Conservation (phyloP, 2,888 invertebrate genomes). For the Drosophila anceps region DNA sequence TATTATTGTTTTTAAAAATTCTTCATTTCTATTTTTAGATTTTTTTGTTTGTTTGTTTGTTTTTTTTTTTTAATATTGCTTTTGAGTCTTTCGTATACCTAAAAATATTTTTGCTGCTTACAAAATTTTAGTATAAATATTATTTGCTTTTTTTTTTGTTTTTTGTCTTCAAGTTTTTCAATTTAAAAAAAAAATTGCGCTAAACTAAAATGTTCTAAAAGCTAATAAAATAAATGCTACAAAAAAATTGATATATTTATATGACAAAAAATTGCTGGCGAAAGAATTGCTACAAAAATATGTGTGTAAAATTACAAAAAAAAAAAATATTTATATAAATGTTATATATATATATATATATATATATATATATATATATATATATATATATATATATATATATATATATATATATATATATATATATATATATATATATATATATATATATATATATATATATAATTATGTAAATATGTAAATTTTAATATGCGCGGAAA, state of each 20-base stretch:
- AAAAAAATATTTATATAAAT: conserved; percentile 1
- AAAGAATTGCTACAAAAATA: conserved; percentile 66
- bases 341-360: too few relatives aligned
- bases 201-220: conserved; percentile 68
- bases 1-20: conserved; percentile 16
- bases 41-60: conserved; percentile 8
- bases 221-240: conserved; percentile 73
- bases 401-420: too few relatives aligned
- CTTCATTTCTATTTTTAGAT: conserved; percentile 3
- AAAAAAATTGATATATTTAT: conserved; percentile 52
- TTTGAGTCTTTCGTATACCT: conserved; percentile 78
- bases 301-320: conserved; percentile 7
- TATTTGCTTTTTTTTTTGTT: conserved; percentile 20
- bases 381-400: too few relatives aligned
- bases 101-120: conserved; percentile 37
- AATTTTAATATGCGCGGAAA: conserved; percentile 21
- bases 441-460: too few relatives aligned
- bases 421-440: too few relatives aligned
- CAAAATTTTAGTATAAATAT: conserved; percentile 56
- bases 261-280: conserved; percentile 59
- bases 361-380: too few relatives aligned
- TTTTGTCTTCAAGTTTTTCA: conserved; percentile 20
- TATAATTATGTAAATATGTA: background rate
- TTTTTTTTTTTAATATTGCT: conserved; percentile 67
- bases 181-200: conserved; percentile 69